Percentiles rank a stretch among this genome's conserved stretches.
phyloP scores from a whole-genome alignment of 2,113 vertebrate genomes.

The Spea multiplicata region DNA sequence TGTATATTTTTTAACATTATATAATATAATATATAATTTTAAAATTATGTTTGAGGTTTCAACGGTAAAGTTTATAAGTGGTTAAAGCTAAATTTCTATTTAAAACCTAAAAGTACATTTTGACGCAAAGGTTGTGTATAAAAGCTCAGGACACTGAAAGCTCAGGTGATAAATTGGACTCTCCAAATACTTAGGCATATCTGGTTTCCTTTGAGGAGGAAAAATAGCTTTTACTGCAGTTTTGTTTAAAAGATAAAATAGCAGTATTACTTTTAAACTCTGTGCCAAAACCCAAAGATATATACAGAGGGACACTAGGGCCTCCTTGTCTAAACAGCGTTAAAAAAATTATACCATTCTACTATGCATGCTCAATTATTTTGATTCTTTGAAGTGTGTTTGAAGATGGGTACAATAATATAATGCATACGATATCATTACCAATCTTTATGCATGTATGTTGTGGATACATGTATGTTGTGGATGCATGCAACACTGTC shows the following conservation, averaged over 20 bases:
- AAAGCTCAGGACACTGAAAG: conserved; percentile 2
- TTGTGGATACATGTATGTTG: no score
- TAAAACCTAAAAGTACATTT: conserved; percentile 10
- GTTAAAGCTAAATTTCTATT: background rate
- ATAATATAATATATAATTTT: no score
- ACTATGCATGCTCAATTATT: no score
- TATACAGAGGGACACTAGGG: conserved; percentile 6
- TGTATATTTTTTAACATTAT: no score
- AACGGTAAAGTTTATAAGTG: conserved; percentile 3
- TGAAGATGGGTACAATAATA: no score
- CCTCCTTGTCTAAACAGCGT: background rate
- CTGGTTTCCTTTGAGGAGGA: conserved; percentile 21
- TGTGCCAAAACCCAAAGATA: background rate
- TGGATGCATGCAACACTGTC: no score
- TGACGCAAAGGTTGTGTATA: conserved; percentile 5
- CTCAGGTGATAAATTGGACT: conserved; percentile 21
- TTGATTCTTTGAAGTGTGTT: no score
- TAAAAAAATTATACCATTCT: no score
- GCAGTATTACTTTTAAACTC: conserved; percentile 18
- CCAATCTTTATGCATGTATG: no score
- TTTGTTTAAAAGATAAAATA: conserved; percentile 34
- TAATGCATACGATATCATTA: no score
- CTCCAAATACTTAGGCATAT: conserved; percentile 5
- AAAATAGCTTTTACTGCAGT: conserved; percentile 33
- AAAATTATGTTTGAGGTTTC: no score